phyloP scores from a whole-genome alignment of 2,888 invertebrate species.

The Lordiphosa andalusiaca region DNA sequence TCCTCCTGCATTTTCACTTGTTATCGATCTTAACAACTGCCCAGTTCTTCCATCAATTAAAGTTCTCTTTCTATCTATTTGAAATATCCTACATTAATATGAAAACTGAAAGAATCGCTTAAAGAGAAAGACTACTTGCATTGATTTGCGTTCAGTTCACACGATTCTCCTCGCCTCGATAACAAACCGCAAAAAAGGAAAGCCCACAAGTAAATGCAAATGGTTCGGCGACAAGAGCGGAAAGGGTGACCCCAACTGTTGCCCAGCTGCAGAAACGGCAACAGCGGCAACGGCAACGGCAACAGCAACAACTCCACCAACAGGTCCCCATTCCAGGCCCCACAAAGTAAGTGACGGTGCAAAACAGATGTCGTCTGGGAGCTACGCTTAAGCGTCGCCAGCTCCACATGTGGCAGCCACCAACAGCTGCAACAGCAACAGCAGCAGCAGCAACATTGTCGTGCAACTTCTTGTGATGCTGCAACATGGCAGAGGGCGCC shows the following conservation, averaged over 20 bases:
- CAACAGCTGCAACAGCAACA: slow-evolving; percentile 66
- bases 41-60: too few species aligned
- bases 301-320: slow-evolving; percentile 30
- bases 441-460: slow-evolving; percentile 47
- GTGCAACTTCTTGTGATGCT: slow-evolving; percentile 62
- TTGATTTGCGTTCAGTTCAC: slow-evolving; percentile 50
- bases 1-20: too few species aligned
- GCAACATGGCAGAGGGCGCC: slow-evolving; percentile 77
- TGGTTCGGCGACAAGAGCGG: slow-evolving; percentile 32
- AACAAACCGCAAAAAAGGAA: slow-evolving; percentile 48
- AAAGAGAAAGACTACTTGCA: too few species aligned
- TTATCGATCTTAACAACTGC: too few species aligned
- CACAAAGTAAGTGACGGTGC: slow-evolving; percentile 15
- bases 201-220: slow-evolving; percentile 64
- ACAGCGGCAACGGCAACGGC: slow-evolving; percentile 37
- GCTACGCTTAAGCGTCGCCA: slow-evolving; percentile 12
- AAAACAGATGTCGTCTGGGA: slow-evolving; percentile 69
- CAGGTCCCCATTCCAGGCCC: slow-evolving; percentile 45
- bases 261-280: slow-evolving; percentile 48
- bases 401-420: slow-evolving; percentile 52
- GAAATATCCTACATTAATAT: too few species aligned
- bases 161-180: slow-evolving; percentile 18
- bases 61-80: too few species aligned
- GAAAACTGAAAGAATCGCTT: too few species aligned
- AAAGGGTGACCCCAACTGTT: slow-evolving; percentile 44